These are phyloP conservation scores for Microctonus hyperodae DNA, from an alignment of 2,888 invertebrate species.

Conservation along the genomic window DNA sequence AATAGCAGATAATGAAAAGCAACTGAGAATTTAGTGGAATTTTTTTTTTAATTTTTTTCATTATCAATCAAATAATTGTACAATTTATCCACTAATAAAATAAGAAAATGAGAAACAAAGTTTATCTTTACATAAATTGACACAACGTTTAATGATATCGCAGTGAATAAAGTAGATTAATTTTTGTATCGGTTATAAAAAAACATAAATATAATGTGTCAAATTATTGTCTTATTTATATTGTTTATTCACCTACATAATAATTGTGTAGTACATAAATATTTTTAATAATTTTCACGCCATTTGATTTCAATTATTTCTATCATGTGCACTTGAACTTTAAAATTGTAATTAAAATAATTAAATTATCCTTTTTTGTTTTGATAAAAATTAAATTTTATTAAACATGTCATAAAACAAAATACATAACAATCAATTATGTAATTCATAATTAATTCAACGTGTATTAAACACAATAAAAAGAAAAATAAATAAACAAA, in stretches of 20 bases:
- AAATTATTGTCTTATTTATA: slow-evolving; percentile 16
- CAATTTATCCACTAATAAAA: slow-evolving; percentile 31
- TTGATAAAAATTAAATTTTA: neutral
- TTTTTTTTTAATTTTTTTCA: slow-evolving; percentile 27
- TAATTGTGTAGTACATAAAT: neutral
- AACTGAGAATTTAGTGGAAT: neutral
- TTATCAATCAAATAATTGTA: slow-evolving; percentile 26
- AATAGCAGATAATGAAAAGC: neutral
- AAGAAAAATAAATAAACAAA: neutral
- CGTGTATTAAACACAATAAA: too few relatives aligned
- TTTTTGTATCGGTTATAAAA: slow-evolving; percentile 53
- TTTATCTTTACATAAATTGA: slow-evolving; percentile 35
- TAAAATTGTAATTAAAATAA: neutral
- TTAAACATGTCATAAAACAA: neutral
- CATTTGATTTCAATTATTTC: neutral
- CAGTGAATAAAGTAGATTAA: slow-evolving; percentile 50
- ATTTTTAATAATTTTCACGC: neutral
- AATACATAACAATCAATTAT: too few relatives aligned
- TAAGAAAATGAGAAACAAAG: slow-evolving; percentile 2
- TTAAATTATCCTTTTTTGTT: neutral
- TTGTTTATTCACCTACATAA: neutral
- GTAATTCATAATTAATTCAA: too few relatives aligned
- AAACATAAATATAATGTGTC: slow-evolving; percentile 37
- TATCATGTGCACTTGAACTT: neutral
- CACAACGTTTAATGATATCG: slow-evolving; percentile 42